These are phyloP conservation scores for Chydorus sphaericus DNA, from an alignment of 2,888 invertebrate species.

Conservation along the genomic window DNA sequence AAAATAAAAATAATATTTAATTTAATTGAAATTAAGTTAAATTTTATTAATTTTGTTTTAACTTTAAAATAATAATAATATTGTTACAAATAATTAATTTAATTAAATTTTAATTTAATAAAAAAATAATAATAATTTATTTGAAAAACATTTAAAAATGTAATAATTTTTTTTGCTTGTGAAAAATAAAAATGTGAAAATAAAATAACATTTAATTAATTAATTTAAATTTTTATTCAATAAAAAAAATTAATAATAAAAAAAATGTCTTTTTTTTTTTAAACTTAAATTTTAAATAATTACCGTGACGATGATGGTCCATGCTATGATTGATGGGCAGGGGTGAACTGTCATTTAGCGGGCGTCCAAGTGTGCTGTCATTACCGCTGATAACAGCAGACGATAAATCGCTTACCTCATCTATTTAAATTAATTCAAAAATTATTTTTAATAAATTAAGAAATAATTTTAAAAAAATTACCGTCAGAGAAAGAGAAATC, in stretches of 20 bases:
- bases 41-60: no score
- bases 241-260: not conserved
- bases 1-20: not conserved
- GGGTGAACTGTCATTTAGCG: constrained; percentile 6
- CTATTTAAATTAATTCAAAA: constrained; percentile 1
- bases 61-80: no score
- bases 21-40: not conserved
- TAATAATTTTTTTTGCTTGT: no score
- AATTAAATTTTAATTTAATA: no score
- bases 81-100: no score
- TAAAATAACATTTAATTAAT: not conserved
- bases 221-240: not conserved
- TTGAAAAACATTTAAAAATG: no score
- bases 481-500: constrained; percentile 7
- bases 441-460: not conserved
- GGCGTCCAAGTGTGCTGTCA: constrained; percentile 9
- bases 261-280: not conserved
- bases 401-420: constrained; percentile 4
- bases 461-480: not conserved
- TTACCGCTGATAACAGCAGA: not conserved
- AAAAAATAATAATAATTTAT: no score
- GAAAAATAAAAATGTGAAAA: no score
- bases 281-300: no score
- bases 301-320: constrained; percentile 1
- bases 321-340: constrained; percentile 2